A percentile compares a stretch with the other conserved stretches of the same genome.
These are phyloP conservation scores for Brevimyrus niger DNA, from an alignment of 2,113 vertebrate genomes.

Conservation along the genomic window DNA sequence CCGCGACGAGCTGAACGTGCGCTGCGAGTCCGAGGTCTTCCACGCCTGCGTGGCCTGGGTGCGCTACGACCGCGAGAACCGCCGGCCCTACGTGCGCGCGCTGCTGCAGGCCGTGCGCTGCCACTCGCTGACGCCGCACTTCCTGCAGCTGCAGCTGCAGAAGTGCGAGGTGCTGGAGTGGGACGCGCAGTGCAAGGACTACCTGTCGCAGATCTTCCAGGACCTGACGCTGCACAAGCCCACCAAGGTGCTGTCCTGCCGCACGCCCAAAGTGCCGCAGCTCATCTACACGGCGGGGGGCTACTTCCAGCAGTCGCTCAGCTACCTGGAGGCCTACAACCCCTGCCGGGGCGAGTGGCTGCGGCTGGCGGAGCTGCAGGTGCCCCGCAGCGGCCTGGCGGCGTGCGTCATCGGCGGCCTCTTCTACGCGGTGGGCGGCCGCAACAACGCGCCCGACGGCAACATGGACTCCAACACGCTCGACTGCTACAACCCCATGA, in stretches of 20 bases:
- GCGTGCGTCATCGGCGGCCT: constrained; percentile 83
- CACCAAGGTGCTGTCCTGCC: constrained; percentile 62
- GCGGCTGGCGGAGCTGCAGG: constrained; percentile 72
- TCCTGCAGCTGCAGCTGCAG: constrained; percentile 86
- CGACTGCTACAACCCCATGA: constrained; percentile 93
- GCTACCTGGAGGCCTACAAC: constrained; percentile 79
- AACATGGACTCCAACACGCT: constrained; percentile 83
- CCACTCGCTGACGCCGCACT: constrained; percentile 82
- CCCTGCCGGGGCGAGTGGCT: constrained; percentile 70
- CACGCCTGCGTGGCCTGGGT: constrained; percentile 91
- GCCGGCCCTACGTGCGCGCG: constrained; percentile 77
- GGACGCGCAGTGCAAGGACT: constrained; percentile 84
- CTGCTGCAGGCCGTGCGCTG: constrained; percentile 88
- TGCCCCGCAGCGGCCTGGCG: constrained; percentile 80
- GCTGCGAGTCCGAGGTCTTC: constrained; percentile 91
- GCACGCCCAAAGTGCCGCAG: constrained; percentile 77
- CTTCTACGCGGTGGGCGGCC: constrained; percentile 80
- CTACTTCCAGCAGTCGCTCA: constrained; percentile 79
- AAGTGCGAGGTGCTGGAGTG: constrained; percentile 71
- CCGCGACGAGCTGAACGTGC: constrained; percentile 90
- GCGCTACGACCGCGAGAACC: constrained; percentile 72
- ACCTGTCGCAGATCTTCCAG: constrained; percentile 82
- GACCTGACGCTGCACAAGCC: constrained; percentile 88
- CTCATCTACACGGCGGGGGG: constrained; percentile 86
- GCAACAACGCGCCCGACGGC: constrained; percentile 84